These are phyloP conservation scores for Oryzaephilus surinamensis DNA, from an alignment of 1,140 invertebrate genomes.

Conservation along the genomic window DNA sequence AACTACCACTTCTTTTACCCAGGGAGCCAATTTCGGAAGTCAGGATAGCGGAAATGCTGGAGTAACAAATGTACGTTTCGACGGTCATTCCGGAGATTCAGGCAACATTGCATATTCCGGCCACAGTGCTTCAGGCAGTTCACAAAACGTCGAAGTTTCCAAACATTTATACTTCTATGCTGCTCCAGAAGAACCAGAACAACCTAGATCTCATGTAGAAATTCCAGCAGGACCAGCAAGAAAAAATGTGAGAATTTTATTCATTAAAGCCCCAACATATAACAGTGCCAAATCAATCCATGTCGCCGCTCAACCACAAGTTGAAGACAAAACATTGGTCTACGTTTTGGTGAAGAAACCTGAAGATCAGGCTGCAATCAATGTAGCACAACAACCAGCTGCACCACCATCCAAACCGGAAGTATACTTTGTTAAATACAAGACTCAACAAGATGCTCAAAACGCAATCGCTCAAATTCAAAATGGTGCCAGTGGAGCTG, in stretches of 20 bases:
- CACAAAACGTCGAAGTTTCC: conserved; percentile 38
- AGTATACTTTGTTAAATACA: conserved; percentile 79
- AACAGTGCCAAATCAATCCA: conserved; percentile 57
- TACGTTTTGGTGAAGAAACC: conserved; percentile 80
- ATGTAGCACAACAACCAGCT: conserved; percentile 61
- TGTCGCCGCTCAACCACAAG: conserved; percentile 61
- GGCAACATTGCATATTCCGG: conserved; percentile 4
- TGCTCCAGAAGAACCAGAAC: conserved; percentile 48
- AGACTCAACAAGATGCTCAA: conserved; percentile 46
- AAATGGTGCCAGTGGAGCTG: conserved; percentile 1
- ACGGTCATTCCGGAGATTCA: not conserved
- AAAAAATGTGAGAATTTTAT: conserved; percentile 80
- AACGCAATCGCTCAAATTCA: conserved; percentile 1
- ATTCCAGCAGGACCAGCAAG: conserved; percentile 50
- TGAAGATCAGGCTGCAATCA: conserved; percentile 63
- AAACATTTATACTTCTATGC: conserved; percentile 78
- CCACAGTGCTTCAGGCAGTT: not conserved
- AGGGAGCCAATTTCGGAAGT: not conserved
- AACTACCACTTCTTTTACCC: not conserved
- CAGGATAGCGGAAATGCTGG: too few species aligned
- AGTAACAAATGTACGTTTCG: too few species aligned
- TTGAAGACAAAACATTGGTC: conserved; percentile 77
- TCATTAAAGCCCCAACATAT: conserved; percentile 73
- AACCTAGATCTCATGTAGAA: conserved; percentile 48
- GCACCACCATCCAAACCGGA: conserved; percentile 72